These are phyloP conservation scores for Tribolium castaneum DNA, from an alignment of 1,140 invertebrate genomes.

Conservation along the genomic window DNA sequence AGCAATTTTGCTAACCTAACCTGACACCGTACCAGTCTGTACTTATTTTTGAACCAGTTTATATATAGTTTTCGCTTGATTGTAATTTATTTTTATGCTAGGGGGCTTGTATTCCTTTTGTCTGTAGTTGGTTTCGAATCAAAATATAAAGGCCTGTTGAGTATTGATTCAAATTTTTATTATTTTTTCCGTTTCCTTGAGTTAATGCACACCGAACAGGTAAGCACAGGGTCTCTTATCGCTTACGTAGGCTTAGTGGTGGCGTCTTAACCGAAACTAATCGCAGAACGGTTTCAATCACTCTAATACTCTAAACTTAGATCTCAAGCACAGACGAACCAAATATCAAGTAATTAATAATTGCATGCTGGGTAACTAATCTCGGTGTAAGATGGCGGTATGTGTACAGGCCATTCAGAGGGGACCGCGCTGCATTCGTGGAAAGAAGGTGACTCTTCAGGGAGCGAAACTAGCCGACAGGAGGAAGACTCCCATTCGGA, in stretches of 20 bases:
- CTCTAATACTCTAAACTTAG: not conserved
- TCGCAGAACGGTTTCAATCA: not conserved
- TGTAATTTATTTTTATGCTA: slow-evolving; percentile 34
- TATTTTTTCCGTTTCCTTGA: slow-evolving; percentile 32
- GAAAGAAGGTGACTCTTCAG: slow-evolving; percentile 63
- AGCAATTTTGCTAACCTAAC: slow-evolving; percentile 34
- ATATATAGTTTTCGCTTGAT: slow-evolving; percentile 19
- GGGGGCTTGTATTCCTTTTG: slow-evolving; percentile 23
- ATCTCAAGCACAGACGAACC: slow-evolving; percentile 25
- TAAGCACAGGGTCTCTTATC: slow-evolving; percentile 17
- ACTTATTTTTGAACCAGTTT: slow-evolving; percentile 32
- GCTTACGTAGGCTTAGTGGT: slow-evolving; percentile 9
- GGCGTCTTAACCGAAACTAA: not conserved
- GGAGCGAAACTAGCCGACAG: slow-evolving; percentile 63
- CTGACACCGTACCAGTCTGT: slow-evolving; percentile 23
- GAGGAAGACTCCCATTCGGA: slow-evolving; percentile 58
- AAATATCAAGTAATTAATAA: slow-evolving; percentile 39
- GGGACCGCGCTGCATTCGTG: slow-evolving; percentile 40
- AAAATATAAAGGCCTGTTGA: slow-evolving; percentile 40
- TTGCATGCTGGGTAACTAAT: slow-evolving; percentile 27
- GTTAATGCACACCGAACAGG: not conserved
- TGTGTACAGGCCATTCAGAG: slow-evolving; percentile 53
- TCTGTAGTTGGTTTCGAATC: slow-evolving; percentile 25
- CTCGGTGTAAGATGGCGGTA: slow-evolving; percentile 55
- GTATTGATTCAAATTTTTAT: slow-evolving; percentile 16